phyloP scores from a whole-genome alignment of 2,113 vertebrate species.

The Diadophis punctatus region DNA sequence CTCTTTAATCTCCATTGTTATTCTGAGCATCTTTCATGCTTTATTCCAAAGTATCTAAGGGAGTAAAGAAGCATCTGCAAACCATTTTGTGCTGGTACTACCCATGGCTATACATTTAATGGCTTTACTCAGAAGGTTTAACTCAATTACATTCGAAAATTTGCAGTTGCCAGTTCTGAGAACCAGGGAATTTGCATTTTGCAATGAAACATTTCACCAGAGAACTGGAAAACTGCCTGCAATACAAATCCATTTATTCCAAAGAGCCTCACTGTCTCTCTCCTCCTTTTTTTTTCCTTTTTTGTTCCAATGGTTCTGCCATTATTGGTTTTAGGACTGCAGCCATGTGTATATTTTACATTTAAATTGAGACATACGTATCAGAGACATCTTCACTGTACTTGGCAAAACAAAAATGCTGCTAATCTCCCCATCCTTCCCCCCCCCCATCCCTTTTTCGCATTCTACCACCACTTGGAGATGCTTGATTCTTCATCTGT shows the following conservation, averaged over 20 bases:
- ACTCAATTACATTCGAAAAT: not conserved
- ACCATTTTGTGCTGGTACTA: not conserved
- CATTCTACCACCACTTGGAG: constrained; percentile 19
- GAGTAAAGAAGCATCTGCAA: not conserved
- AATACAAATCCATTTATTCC: not conserved
- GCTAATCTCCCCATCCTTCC: not conserved
- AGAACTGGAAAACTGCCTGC: constrained; percentile 16
- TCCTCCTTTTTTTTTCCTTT: not conserved
- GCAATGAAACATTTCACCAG: constrained; percentile 17
- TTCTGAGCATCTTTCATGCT: not conserved
- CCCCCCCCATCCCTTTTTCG: not conserved
- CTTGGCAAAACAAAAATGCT: constrained; percentile 17
- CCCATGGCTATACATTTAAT: not conserved
- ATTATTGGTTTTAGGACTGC: constrained; percentile 12
- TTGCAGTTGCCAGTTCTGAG: not conserved
- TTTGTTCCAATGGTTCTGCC: not conserved
- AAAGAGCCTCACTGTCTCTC: not conserved
- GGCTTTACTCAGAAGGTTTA: not conserved
- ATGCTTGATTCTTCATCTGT: constrained; percentile 21
- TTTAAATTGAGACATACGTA: constrained; percentile 35
- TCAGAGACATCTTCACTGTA: constrained; percentile 30
- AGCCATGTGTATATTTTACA: constrained; percentile 23
- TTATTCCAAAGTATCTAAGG: not conserved
- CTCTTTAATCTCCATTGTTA: not conserved
- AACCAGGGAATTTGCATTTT: constrained; percentile 8